Conservation (phyloP, 1,140 invertebrate species). For the Penaeus japonicus region DNA sequence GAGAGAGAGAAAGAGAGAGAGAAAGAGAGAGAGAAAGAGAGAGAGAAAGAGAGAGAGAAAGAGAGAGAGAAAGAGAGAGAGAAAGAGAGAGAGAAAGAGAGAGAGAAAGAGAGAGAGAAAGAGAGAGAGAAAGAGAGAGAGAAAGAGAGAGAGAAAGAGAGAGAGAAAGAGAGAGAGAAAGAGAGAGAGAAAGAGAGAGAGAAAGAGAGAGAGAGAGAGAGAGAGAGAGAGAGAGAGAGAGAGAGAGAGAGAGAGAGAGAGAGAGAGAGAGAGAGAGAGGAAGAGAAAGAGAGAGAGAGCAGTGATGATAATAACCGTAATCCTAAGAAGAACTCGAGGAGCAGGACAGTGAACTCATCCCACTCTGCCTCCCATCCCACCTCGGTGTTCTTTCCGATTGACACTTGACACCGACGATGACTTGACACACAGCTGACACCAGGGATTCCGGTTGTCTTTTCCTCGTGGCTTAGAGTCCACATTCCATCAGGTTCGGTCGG, state of each 20-base stretch:
- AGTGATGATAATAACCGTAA: too few species aligned
- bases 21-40: background rate
- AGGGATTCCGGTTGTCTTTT: too few species aligned
- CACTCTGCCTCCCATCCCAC: slow-evolving; percentile 56
- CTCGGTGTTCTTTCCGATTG: slow-evolving; percentile 63
- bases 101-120: background rate
- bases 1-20: too few species aligned
- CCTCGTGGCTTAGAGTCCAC: too few species aligned
- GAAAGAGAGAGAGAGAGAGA: background rate
- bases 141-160: background rate
- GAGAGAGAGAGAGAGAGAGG: slow-evolving; percentile 23
- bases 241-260: slow-evolving; percentile 6
- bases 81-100: background rate
- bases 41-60: background rate
- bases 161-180: background rate
- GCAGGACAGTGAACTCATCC: too few species aligned
- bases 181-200: background rate
- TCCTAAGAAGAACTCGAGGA: too few species aligned
- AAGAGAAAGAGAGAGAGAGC: too few species aligned
- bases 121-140: background rate
- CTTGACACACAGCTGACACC: too few species aligned
- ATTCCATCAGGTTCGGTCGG: too few species aligned
- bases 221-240: slow-evolving; percentile 6
- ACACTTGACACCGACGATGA: too few species aligned
- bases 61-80: background rate